Conservation (phyloP, 1,140 invertebrate species). For the Drosophila eugracilis region DNA sequence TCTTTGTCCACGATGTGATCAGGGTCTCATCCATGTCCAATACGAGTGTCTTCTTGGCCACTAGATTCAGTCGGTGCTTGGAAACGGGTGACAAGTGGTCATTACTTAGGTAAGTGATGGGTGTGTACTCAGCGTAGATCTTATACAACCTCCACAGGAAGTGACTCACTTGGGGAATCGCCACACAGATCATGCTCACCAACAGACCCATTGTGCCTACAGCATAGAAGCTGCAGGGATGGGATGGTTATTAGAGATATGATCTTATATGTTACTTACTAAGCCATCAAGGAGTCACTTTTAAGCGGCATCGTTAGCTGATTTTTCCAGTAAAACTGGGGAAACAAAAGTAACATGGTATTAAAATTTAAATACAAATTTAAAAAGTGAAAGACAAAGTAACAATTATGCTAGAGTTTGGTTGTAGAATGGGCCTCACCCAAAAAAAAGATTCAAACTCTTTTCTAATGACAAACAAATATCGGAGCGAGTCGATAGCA, state of each 20-base stretch:
- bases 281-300: background rate
- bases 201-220: background rate
- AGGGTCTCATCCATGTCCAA: slow-evolving; percentile 63
- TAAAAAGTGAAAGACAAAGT: background rate
- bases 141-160: background rate
- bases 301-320: background rate
- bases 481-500: background rate
- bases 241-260: too few relatives aligned
- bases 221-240: slow-evolving; percentile 3
- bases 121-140: slow-evolving; percentile 18
- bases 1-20: slow-evolving; percentile 17
- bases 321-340: background rate
- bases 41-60: slow-evolving; percentile 48
- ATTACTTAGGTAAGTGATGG: slow-evolving; percentile 20
- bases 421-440: background rate
- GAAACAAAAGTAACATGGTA: background rate
- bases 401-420: background rate
- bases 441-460: background rate
- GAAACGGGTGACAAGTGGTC: slow-evolving; percentile 32
- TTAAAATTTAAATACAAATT: background rate
- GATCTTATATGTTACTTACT: slow-evolving; percentile 14
- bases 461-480: slow-evolving; percentile 13
- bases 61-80: slow-evolving; percentile 13
- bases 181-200: background rate
- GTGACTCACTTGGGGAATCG: background rate